These are phyloP conservation scores for Leptestheria dahalacensis DNA, from an alignment of 1,140 invertebrate genomes.

Conservation along the genomic window DNA sequence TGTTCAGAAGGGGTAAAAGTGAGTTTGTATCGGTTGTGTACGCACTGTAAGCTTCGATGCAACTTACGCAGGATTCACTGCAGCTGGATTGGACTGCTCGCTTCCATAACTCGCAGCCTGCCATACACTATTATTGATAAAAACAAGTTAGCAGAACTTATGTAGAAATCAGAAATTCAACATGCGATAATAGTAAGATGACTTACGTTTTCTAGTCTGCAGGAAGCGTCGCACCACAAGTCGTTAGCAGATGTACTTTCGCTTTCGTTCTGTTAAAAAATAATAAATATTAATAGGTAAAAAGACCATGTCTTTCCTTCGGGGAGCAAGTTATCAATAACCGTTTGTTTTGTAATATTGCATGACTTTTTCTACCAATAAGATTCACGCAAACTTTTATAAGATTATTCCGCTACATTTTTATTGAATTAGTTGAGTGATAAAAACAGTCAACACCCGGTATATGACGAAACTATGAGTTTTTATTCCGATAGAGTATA, in stretches of 20 bases:
- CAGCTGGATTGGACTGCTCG: constrained; percentile 46
- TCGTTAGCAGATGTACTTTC: constrained; percentile 39
- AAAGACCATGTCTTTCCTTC: neutral
- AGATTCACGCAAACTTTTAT: no score
- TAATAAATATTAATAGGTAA: neutral
- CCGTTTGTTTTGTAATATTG: neutral
- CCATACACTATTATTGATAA: constrained; percentile 42
- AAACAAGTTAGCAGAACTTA: constrained; percentile 13
- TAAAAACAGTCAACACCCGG: neutral
- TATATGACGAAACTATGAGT: no score
- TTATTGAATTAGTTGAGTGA: neutral
- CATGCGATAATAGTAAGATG: neutral
- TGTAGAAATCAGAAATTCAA: neutral
- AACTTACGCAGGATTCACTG: neutral
- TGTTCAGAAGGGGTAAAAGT: neutral
- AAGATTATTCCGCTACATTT: no score
- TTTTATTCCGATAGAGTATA: no score
- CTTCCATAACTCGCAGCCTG: constrained; percentile 50
- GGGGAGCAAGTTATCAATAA: neutral
- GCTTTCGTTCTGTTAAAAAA: constrained; percentile 42
- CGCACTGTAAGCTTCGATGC: neutral
- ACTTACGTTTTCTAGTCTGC: constrained; percentile 38
- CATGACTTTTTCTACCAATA: no score
- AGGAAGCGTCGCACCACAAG: constrained; percentile 41
- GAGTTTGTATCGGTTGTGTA: neutral